A percentile compares a stretch with the other conserved stretches of the same genome.
phyloP scores from a whole-genome alignment of 2,888 invertebrate species.

The Eupeodes luniger region DNA sequence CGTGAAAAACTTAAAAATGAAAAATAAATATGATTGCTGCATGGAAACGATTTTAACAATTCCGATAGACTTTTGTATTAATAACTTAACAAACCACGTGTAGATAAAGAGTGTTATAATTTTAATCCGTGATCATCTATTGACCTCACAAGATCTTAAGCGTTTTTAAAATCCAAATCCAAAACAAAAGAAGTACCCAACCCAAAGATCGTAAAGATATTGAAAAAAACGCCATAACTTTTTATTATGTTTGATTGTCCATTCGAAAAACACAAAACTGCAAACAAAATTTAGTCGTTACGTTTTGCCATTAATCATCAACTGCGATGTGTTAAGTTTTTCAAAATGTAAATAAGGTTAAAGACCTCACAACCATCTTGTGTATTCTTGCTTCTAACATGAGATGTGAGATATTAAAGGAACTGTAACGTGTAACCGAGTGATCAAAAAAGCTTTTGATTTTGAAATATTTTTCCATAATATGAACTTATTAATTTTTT shows the following conservation, averaged over 20 bases:
- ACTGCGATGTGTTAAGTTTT: conserved; percentile 48
- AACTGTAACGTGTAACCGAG: neutral
- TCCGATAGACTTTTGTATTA: neutral
- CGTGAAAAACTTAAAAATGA: no score
- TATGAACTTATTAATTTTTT: no score
- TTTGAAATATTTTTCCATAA: no score
- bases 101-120: neutral
- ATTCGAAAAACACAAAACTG: conserved; percentile 16
- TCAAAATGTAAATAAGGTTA: conserved; percentile 67
- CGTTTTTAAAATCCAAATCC: neutral
- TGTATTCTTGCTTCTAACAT: neutral
- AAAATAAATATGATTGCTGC: no score
- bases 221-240: conserved; percentile 35
- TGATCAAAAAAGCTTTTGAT: no score
- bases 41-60: no score
- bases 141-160: conserved; percentile 1
- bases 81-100: neutral
- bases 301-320: conserved; percentile 63
- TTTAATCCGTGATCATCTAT: conserved; percentile 24
- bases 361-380: conserved; percentile 46
- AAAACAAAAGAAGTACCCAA: conserved; percentile 36
- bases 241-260: conserved; percentile 35
- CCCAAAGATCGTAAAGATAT: conserved; percentile 28
- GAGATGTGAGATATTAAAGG: neutral
- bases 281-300: conserved; percentile 47